Evolutionary conservation across 2,113 vertebrate species (phyloP).

Genomic region (Pteronura brasiliensis): DNA sequence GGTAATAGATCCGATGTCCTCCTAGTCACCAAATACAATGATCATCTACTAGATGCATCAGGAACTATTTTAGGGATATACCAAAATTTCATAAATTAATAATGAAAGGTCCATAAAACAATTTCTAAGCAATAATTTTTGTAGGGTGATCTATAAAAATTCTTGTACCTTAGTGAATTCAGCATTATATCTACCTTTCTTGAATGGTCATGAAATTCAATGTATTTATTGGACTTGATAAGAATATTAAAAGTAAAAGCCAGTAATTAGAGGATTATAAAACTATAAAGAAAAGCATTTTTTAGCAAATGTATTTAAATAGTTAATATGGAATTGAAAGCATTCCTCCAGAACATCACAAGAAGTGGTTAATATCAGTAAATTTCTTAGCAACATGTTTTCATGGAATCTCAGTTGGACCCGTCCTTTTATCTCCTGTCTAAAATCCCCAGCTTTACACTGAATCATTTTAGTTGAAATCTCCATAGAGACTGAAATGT

Average conservation of each 20-base stretch:
- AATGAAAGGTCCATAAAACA: constrained; percentile 52
- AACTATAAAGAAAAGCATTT: background rate
- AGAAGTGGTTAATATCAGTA: background rate
- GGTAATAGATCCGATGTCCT: constrained; percentile 37
- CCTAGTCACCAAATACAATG: background rate
- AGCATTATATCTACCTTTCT: background rate
- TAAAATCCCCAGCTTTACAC: constrained; percentile 13
- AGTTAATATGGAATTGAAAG: background rate
- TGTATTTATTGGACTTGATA: constrained; percentile 18
- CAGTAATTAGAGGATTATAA: background rate
- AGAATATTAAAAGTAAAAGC: background rate
- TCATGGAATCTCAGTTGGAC: background rate
- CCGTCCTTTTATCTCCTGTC: background rate
- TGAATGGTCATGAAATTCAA: background rate
- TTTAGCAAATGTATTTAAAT: background rate
- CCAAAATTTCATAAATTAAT: constrained; percentile 77
- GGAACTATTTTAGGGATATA: constrained; percentile 74
- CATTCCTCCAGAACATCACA: background rate
- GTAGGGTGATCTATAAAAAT: background rate
- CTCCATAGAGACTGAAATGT: background rate
- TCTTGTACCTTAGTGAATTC: constrained; percentile 16
- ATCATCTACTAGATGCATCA: constrained; percentile 63
- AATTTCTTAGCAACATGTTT: background rate
- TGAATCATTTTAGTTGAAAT: background rate
- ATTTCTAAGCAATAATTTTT: constrained; percentile 67